Evolutionary conservation across 1,140 invertebrate species (phyloP).

Genomic region (Drosophila pallidifrons): DNA sequence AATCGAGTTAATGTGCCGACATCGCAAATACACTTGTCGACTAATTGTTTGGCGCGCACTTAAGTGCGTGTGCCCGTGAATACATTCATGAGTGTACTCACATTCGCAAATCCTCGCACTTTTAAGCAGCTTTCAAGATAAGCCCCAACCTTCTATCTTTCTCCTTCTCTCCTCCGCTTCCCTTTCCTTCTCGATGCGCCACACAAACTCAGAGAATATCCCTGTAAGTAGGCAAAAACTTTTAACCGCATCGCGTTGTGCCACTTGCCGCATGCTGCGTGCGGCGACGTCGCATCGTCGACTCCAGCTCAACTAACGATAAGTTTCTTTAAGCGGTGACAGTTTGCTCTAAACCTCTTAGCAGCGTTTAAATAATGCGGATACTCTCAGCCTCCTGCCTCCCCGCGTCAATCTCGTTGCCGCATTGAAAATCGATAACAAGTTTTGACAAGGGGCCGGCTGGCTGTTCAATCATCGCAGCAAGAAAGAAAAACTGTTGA

Average conservation of each 20-base stretch:
- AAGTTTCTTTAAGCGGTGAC: conserved; percentile 32
- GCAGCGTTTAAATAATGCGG: conserved; percentile 29
- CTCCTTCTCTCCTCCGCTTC: too few relatives aligned
- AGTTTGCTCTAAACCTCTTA: conserved; percentile 32
- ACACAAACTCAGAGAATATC: too few relatives aligned
- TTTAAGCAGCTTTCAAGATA: conserved; percentile 14
- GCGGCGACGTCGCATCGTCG: neutral
- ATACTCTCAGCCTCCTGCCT: conserved; percentile 28
- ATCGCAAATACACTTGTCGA: neutral
- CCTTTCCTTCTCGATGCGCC: too few relatives aligned
- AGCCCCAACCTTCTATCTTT: conserved; percentile 2
- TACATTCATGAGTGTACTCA: conserved; percentile 11
- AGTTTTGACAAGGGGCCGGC: neutral
- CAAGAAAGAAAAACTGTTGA: too few relatives aligned
- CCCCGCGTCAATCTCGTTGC: neutral
- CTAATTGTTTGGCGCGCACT: neutral
- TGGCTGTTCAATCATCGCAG: conserved; percentile 35
- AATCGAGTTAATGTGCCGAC: neutral
- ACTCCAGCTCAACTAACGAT: conserved; percentile 8
- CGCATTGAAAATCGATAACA: conserved; percentile 70
- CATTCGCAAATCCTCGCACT: conserved; percentile 9
- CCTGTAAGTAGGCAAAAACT: neutral
- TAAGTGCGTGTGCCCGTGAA: neutral
- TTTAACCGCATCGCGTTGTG: neutral
- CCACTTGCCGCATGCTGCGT: neutral